phyloP scores from a whole-genome alignment of 1,140 invertebrate species.

The Drosophila tropicalis region DNA sequence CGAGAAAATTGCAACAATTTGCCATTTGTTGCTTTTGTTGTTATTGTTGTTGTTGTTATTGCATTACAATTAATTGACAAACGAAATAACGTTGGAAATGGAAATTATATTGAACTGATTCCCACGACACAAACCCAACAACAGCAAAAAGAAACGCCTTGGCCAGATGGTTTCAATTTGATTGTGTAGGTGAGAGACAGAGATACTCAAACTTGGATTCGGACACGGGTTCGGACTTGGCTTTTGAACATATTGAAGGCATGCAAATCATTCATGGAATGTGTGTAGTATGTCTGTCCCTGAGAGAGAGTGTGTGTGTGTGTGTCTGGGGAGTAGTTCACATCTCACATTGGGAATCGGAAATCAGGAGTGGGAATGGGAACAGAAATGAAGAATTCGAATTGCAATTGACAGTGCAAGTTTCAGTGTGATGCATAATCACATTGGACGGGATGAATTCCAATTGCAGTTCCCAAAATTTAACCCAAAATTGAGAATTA shows the following conservation, averaged over 20 bases:
- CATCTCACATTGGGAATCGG: slow-evolving; percentile 50
- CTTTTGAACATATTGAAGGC: slow-evolving; percentile 39
- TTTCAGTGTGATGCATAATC: slow-evolving; percentile 47
- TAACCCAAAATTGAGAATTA: slow-evolving; percentile 36
- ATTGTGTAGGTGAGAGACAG: slow-evolving; percentile 52
- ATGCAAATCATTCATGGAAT: slow-evolving; percentile 78
- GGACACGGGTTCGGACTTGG: slow-evolving; percentile 49
- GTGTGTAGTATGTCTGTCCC: slow-evolving; percentile 18
- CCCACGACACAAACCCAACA: slow-evolving; percentile 58
- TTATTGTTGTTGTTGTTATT: slow-evolving; percentile 51
- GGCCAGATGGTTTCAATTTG: slow-evolving; percentile 79
- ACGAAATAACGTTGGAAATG: slow-evolving; percentile 57
- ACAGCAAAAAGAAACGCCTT: slow-evolving; percentile 20
- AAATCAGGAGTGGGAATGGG: slow-evolving; percentile 28
- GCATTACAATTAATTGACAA: slow-evolving; percentile 78
- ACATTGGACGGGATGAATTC: slow-evolving; percentile 33
- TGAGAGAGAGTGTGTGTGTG: not conserved
- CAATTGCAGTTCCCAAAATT: not conserved
- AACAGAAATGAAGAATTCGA: slow-evolving; percentile 34
- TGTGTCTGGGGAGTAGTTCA: slow-evolving; percentile 35
- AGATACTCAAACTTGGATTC: slow-evolving; percentile 19
- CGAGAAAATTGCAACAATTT: slow-evolving; percentile 81
- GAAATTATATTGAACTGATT: slow-evolving; percentile 82
- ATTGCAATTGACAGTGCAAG: slow-evolving; percentile 14
- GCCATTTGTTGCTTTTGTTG: slow-evolving; percentile 49